Evolutionary conservation across 2,113 vertebrate species (phyloP), one percentile per base, ranked within the genome.

Genomic region (Pangasianodon gigas): DNA sequence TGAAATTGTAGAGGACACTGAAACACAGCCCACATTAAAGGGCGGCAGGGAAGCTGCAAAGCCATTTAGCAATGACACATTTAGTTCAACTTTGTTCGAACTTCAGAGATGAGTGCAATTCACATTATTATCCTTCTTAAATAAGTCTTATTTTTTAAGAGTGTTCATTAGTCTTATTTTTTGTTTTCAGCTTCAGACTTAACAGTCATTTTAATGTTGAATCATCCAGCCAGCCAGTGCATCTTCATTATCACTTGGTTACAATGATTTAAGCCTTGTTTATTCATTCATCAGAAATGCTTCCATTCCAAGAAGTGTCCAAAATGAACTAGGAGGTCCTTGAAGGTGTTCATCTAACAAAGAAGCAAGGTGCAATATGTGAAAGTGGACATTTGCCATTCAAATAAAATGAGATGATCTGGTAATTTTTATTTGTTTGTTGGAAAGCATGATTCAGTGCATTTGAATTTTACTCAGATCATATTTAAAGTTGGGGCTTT

Each of bases 1-100:
- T 84, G 80, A n/a, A 89, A 89, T 74, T 74, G 74, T 48, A 82
- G 54, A 89, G 81, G 7, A 67, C 52, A n/a, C 48, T n/a, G 80
- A 26, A 58, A 46, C 80, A 84, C 37, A 71, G 51, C 65, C 52
- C 79, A 83, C 79, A 67, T 65, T 51, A 83, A 67, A 52, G 79
- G 10, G 48, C 46, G 18, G 29, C 79, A 58, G 44, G 29, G 6
- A 54, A 81, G 79, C 21, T 71, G 60, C 26, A 54, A 54, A 54
- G 79, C 26, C 16, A 19, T 10, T 84, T 44, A 71, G n/a, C 80
- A 19, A 56, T 58, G 65, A 69, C 26, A 24, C 48, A 67, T n/a
- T 46, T n/a, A 46, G 32, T 14, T 32, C 60, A 67, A 37, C 75
- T 60, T 65, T 46, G 54, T 24, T 80, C 37, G 1, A n/a, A 29